Evolutionary conservation across 2,888 invertebrate species (phyloP), one percentile per base, ranked within the genome.

Genomic region (Pseudococcus viburni): DNA sequence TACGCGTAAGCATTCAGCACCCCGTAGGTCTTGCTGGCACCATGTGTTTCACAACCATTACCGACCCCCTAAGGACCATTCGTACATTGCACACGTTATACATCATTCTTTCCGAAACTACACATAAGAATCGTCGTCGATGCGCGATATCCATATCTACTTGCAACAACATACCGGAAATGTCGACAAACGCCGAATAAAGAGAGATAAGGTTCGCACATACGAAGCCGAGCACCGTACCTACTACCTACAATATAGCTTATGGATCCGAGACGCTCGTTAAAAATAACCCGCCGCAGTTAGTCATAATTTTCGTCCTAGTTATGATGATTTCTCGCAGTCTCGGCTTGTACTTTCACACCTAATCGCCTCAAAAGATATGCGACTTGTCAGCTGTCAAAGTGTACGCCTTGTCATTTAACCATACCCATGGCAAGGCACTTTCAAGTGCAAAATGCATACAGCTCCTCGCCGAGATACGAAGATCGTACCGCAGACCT

Each of bases 1-100:
- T 19, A 48, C 39, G 85, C 26, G 85, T 68, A 77, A 86, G 86
- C 64, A 64, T 86, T 86, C 22, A 86, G 86, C 86, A 86, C 86
- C 86, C 86, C 86, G 86, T 86, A 77, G 86, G 86, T 86, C 86
- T 83, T 19, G 42, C 48, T 73, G 86, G 86, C 77, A 86, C 86
- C 86, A 86, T 86, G 86, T 86, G 86, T 86, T 86, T 73, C 73
- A 73, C 59, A 64, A 68, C 42, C 86, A 68, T 83, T 86, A 86
- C 77, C 39, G 86, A 86, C 86, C 86, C 86, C 86, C 86, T 86
- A 73, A 68, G 86, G 86, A 68, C 42, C 64, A 26, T 42, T 48
- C 68, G 19, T 86, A 64, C 68, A 68, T 86, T 42, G 55, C 55
- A 86, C 86, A 86, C 86, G 68, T 64, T 73, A 86, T 86, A 68